These are phyloP conservation scores for Phalera bucephala DNA, from an alignment of 2,888 invertebrate genomes.

Conservation along the genomic window DNA sequence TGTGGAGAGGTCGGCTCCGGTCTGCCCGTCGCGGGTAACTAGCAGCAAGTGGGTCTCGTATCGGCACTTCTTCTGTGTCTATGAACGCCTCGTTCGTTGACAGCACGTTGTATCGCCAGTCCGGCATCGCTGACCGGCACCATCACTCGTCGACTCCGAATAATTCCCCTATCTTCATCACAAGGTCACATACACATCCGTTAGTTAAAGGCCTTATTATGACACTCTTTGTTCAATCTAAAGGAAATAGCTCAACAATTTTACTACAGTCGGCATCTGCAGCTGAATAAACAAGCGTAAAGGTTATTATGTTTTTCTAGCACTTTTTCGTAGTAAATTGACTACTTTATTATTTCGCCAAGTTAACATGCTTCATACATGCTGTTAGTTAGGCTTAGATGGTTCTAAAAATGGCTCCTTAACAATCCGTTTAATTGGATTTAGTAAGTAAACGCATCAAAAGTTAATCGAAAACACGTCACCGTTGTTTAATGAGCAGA, in stretches of 20 bases:
- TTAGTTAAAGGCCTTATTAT: slow-evolving; percentile 30
- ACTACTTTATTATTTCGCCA: too few species aligned
- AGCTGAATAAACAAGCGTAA: slow-evolving; percentile 49
- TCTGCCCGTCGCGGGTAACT: slow-evolving; percentile 80
- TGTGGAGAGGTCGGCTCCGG: slow-evolving; percentile 72
- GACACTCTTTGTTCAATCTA: slow-evolving; percentile 46
- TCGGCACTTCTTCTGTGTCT: slow-evolving; percentile 54
- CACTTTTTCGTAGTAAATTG: too few species aligned
- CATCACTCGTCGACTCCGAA: slow-evolving; percentile 59
- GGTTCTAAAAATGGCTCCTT: too few species aligned
- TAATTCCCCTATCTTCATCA: slow-evolving; percentile 39
- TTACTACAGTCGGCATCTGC: slow-evolving; percentile 59
- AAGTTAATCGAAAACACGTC: slow-evolving; percentile 18
- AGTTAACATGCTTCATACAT: too few species aligned
- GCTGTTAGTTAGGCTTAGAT: too few species aligned
- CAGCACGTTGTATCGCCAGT: slow-evolving; percentile 81
- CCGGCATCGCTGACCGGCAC: slow-evolving; percentile 73
- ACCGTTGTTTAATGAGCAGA: slow-evolving; percentile 21
- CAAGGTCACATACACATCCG: slow-evolving; percentile 31
- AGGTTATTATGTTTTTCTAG: slow-evolving; percentile 8
- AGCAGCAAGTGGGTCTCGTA: slow-evolving; percentile 67
- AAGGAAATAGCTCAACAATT: slow-evolving; percentile 36
- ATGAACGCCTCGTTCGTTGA: slow-evolving; percentile 80
- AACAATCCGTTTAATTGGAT: too few species aligned
- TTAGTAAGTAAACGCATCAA: slow-evolving; percentile 3